phyloP scores from a whole-genome alignment of 2,797 vertebrate genomes.

The Gorsachius magnificus region DNA sequence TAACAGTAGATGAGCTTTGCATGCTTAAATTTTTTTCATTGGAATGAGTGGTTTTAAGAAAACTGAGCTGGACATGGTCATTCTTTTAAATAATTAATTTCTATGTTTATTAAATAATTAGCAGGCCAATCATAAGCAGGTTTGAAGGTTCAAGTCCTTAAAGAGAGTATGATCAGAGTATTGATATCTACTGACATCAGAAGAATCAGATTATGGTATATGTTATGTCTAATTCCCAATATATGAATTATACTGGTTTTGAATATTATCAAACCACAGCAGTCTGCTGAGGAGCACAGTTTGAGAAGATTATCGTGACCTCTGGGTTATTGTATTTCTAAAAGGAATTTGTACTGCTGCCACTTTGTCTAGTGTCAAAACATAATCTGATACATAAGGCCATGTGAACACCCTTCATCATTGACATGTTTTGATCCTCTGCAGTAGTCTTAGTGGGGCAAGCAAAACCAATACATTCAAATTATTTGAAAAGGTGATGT shows the following conservation, averaged over 20 bases:
- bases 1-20: background rate
- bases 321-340: background rate
- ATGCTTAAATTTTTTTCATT: background rate
- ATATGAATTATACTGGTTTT: background rate
- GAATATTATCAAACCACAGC: background rate
- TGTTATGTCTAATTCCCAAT: background rate
- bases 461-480: background rate
- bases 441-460: background rate
- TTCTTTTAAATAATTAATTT: background rate
- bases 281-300: background rate
- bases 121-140: background rate
- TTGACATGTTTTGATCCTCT: background rate
- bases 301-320: background rate
- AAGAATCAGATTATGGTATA: background rate
- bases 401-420: background rate
- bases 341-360: background rate
- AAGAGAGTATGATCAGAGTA: background rate
- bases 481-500: background rate
- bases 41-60: background rate
- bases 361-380: background rate
- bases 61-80: background rate
- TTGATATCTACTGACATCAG: background rate
- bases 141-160: background rate
- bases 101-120: background rate
- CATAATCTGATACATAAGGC: background rate